Base-by-base conservation (phyloP, 2,797 vertebrate genomes). In the Spea hammondii region DNA sequence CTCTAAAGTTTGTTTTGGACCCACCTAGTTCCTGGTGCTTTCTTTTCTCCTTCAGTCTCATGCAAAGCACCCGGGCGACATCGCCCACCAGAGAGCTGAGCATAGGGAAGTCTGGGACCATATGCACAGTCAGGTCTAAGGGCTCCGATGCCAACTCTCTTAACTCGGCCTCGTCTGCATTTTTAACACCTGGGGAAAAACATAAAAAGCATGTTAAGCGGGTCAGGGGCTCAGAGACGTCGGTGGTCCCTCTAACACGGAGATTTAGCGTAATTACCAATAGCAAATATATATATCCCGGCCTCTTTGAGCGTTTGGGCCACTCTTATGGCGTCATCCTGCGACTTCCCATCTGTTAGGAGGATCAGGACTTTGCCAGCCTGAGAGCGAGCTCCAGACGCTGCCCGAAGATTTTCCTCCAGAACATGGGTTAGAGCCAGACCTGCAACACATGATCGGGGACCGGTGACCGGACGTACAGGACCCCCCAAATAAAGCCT, bases 281-380 rank as follows among this genome's bases (percentile, higher is more conserved):
- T 93, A 65, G 96, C 90, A 71, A 98, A 96, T 89, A 99, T 93
- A 80, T 96, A 92, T 17, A 96, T 91, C 0, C 94, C 95, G 4
- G 91, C 87, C 62, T 85, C 92, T 89, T 94, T 96, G 82, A 99
- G 88, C 0, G 86, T 89, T 73, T 79, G 89, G 8, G 95, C 94
- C 0, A 94, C 92, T 0, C 89, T 77, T 1, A 86, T 89, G 72
- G 95, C 96, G 0, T 97, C 94, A 6, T 98, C 97, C 86, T 99
- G 97, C 79, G 97, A 99, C 85, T 98, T 98, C 53, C 97, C 97
- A 4, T 99, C 97, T 0, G 96, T 99, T 87, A 98, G 82, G 7
- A 99, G 88, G 32, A 98, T 82, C 65, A 98, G 82, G 76, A 96
- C 82, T 66, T 92, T 92, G 2, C 93, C 91, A 0, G 88, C 87